phyloP scores from a whole-genome alignment of 2,888 invertebrate species.

The Oxyscelio sp. region DNA sequence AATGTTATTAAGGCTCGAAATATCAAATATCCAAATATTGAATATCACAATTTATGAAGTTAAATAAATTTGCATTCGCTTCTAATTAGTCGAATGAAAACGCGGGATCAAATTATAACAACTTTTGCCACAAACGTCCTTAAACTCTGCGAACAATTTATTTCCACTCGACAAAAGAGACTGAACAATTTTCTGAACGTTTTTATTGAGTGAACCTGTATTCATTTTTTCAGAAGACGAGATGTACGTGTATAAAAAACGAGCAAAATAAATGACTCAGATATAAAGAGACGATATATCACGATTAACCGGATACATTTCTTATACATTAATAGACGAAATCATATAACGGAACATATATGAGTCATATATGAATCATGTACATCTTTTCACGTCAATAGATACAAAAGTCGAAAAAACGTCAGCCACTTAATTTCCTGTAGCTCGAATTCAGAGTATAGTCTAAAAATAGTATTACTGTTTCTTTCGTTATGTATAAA shows the following conservation, averaged over 20 bases:
- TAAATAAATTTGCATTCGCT: slow-evolving; percentile 11
- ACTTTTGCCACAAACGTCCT: slow-evolving; percentile 4
- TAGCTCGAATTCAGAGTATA: no score
- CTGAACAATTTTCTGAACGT: no score
- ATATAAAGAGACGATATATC: slow-evolving; percentile 23
- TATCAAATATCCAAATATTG: slow-evolving; percentile 19
- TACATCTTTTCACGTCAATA: slow-evolving; percentile 26
- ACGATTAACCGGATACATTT: slow-evolving; percentile 18
- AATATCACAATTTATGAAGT: slow-evolving; percentile 27
- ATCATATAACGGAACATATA: slow-evolving; percentile 30
- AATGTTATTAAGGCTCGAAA: slow-evolving; percentile 16
- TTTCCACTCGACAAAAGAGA: no score
- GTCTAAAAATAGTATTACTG: no score
- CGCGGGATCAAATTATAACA: slow-evolving; percentile 1
- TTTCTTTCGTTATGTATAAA: no score
- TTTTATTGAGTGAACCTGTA: slow-evolving; percentile 8
- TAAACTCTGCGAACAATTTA: no score
- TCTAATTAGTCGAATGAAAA: slow-evolving; percentile 20
- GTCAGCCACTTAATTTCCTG: neutral
- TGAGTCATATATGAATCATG: slow-evolving; percentile 53
- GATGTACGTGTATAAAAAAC: slow-evolving; percentile 28
- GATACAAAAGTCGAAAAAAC: slow-evolving; percentile 24
- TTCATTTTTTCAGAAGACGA: slow-evolving; percentile 28
- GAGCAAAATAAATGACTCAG: slow-evolving; percentile 48
- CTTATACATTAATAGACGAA: slow-evolving; percentile 19